Evolutionary conservation across 1,140 invertebrate species (phyloP).

Genomic region (Cheumatopsyche charites): DNA sequence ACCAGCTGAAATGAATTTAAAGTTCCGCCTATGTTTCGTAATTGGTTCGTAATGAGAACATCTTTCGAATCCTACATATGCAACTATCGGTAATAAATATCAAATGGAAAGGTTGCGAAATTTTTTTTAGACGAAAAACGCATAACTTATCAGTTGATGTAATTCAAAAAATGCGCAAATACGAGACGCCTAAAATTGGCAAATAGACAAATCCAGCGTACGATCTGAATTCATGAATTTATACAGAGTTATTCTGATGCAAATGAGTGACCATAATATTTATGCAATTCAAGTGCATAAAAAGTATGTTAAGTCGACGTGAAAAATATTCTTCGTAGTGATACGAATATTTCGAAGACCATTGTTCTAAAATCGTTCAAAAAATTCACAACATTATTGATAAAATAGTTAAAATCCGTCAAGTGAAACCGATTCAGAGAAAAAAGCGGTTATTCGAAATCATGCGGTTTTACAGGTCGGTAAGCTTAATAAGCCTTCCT

Average conservation of each 20-base stretch:
- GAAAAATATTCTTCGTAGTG: not conserved
- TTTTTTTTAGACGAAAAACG: not conserved
- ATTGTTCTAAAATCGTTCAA: too few species aligned
- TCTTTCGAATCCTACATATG: too few species aligned
- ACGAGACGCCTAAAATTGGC: not conserved
- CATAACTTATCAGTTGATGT: not conserved
- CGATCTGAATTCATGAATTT: too few species aligned
- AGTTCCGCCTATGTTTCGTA: too few species aligned
- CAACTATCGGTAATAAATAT: too few species aligned
- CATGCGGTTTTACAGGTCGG: constrained; percentile 1
- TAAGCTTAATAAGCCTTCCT: not conserved
- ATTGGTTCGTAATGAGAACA: too few species aligned
- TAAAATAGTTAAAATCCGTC: not conserved
- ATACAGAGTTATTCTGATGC: too few species aligned
- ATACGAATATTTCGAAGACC: not conserved
- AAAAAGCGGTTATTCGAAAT: not conserved
- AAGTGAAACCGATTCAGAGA: not conserved
- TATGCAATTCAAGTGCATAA: too few species aligned
- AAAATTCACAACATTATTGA: not conserved
- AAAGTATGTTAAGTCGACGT: not conserved
- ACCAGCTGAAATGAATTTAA: too few species aligned
- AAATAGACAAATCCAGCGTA: too few species aligned
- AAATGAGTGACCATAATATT: too few species aligned
- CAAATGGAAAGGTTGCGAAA: not conserved
- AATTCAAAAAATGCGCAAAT: not conserved